Conservation (phyloP, 2,797 vertebrate genomes). For the Valencia hispanica region DNA sequence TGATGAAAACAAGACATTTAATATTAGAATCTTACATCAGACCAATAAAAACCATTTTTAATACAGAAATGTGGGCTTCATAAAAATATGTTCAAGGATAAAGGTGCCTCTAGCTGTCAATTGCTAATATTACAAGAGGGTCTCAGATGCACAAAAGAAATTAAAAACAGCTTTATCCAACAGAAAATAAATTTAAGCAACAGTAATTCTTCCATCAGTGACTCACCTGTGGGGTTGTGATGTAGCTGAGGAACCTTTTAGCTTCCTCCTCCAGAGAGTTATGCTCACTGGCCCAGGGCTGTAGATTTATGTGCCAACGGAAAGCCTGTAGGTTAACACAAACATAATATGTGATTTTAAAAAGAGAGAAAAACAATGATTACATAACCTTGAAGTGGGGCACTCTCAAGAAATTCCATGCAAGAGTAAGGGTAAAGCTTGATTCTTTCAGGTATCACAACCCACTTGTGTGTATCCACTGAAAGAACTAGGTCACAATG, state of each 20-base stretch:
- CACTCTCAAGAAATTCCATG: slow-evolving; percentile 36
- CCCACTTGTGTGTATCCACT: slow-evolving; percentile 33
- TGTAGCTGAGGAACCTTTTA: slow-evolving; percentile 89
- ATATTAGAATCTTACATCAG: no score
- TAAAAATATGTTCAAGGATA: not conserved
- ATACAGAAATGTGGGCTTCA: no score
- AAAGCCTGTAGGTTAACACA: slow-evolving; percentile 72
- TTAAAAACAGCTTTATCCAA: not conserved
- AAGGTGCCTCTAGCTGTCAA: not conserved
- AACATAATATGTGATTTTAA: slow-evolving; percentile 12
- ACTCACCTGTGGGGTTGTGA: slow-evolving; percentile 90
- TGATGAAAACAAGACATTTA: no score
- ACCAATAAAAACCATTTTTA: no score
- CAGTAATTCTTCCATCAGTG: not conserved
- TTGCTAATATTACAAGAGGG: not conserved
- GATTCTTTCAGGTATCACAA: slow-evolving; percentile 50
- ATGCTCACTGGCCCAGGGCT: slow-evolving; percentile 88
- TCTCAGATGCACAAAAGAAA: not conserved
- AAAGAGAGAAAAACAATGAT: slow-evolving; percentile 20
- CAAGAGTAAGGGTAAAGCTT: slow-evolving; percentile 39
- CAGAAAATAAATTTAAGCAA: not conserved
- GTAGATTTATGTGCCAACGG: slow-evolving; percentile 90
- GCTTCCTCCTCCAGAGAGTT: slow-evolving; percentile 89
- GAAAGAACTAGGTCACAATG: slow-evolving; percentile 63
- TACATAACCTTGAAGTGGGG: slow-evolving; percentile 47